Percentiles rank a stretch among this genome's conserved stretches.
Evolutionary conservation across 2,888 invertebrate species (phyloP).

Genomic region (Cerastis leucographa): DNA sequence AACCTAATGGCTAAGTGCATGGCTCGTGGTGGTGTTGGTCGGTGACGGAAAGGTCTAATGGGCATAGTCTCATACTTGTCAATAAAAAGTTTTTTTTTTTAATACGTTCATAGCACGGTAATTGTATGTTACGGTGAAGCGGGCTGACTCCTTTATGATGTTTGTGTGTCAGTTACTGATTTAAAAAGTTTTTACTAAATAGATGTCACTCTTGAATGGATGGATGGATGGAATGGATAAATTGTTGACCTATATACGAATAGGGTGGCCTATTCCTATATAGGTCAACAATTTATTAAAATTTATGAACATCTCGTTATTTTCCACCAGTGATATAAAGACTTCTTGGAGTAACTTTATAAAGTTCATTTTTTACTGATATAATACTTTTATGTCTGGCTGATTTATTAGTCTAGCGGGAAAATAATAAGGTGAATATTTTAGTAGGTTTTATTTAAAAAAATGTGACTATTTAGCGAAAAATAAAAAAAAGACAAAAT

Average conservation of each 20-base stretch:
- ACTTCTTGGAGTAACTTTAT: constrained; percentile 10
- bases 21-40: neutral
- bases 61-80: neutral
- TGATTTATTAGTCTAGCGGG: constrained; percentile 14
- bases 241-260: too few relatives aligned
- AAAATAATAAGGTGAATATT: neutral
- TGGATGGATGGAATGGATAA: too few relatives aligned
- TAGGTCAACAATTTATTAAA: constrained; percentile 10
- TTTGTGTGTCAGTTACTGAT: neutral
- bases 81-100: neutral
- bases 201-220: neutral
- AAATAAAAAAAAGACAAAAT: too few relatives aligned
- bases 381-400: neutral
- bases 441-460: neutral
- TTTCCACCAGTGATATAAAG: neutral
- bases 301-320: constrained; percentile 11
- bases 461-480: neutral
- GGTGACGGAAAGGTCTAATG: neutral
- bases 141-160: neutral
- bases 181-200: neutral
- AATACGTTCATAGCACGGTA: neutral
- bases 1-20: neutral
- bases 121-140: neutral
- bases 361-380: neutral
- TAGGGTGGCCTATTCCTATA: too few relatives aligned